Conservation (phyloP, 1,140 invertebrate species). For the Aphaenogaster ashmeadi region DNA sequence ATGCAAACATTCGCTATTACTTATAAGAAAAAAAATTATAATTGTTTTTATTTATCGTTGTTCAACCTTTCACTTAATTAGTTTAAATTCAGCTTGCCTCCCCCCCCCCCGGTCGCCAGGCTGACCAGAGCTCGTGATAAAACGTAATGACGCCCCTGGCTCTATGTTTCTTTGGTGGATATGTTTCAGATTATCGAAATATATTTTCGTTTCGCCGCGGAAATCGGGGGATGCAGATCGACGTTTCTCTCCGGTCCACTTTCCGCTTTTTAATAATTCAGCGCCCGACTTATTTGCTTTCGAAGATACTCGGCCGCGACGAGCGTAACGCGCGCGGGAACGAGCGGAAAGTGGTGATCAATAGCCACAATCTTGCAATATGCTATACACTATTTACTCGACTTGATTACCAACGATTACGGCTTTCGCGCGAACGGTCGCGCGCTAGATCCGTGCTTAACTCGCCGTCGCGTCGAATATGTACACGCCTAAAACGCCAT, state of each 20-base stretch:
- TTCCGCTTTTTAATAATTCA: constrained; percentile 26
- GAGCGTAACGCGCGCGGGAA: neutral
- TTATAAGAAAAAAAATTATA: too few relatives aligned
- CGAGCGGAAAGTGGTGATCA: constrained; percentile 26
- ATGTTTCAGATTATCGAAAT: neutral
- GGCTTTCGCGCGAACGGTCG: constrained; percentile 26
- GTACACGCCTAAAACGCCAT: constrained; percentile 1
- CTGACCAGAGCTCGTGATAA: too few relatives aligned
- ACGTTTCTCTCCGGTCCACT: constrained; percentile 14
- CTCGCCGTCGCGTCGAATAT: constrained; percentile 13
- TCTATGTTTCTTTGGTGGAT: too few relatives aligned
- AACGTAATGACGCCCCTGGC: too few relatives aligned
- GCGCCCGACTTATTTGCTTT: constrained; percentile 3
- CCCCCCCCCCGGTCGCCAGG: too few relatives aligned
- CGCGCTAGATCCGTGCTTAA: constrained; percentile 19
- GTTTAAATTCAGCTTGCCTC: too few relatives aligned
- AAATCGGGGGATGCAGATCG: neutral
- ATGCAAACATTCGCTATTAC: too few relatives aligned
- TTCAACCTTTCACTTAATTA: too few relatives aligned
- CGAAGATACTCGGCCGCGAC: constrained; percentile 11
- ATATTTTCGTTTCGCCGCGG: neutral
- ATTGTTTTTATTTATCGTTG: too few relatives aligned
- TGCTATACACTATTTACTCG: constrained; percentile 18
- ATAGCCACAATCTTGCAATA: neutral
- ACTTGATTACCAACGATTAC: constrained; percentile 32